Conservation (phyloP, 2,797 vertebrate genomes). For the Rhynchotus rufescens region DNA sequence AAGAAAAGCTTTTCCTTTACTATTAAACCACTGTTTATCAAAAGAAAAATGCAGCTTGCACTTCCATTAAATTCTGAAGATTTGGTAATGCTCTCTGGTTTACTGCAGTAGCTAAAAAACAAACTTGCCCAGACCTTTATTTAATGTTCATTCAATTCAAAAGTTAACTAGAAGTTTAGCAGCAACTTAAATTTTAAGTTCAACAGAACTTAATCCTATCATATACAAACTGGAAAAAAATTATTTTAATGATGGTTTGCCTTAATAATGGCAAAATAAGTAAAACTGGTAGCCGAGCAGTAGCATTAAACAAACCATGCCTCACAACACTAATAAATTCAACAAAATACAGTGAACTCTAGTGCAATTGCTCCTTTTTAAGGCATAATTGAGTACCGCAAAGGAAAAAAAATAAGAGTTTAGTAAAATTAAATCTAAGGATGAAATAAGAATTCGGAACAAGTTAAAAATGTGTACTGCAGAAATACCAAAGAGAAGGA, state of each 20-base stretch:
- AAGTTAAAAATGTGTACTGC: neutral
- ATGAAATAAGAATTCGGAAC: neutral
- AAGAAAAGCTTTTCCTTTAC: neutral
- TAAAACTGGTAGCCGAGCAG: neutral
- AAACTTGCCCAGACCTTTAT: neutral
- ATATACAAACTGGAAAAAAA: neutral
- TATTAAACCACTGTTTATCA: neutral
- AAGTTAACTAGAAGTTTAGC: neutral
- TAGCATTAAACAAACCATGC: neutral
- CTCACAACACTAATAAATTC: neutral
- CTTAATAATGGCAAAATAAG: neutral
- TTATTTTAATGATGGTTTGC: neutral
- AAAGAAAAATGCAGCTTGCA: neutral
- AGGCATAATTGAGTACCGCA: neutral
- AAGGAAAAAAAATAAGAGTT: neutral
- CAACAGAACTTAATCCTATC: neutral
- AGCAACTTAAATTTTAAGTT: neutral
- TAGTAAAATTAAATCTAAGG: neutral
- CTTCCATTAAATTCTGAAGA: neutral
- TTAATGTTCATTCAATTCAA: neutral
- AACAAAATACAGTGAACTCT: neutral
- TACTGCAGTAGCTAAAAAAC: neutral
- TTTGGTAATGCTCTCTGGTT: neutral
- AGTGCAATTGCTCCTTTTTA: neutral
- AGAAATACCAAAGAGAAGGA: neutral